A percentile compares a stretch with the other conserved stretches of the same genome.
These are phyloP conservation scores for Trissolcus basalis DNA, from an alignment of 1,140 invertebrate genomes.

Conservation along the genomic window DNA sequence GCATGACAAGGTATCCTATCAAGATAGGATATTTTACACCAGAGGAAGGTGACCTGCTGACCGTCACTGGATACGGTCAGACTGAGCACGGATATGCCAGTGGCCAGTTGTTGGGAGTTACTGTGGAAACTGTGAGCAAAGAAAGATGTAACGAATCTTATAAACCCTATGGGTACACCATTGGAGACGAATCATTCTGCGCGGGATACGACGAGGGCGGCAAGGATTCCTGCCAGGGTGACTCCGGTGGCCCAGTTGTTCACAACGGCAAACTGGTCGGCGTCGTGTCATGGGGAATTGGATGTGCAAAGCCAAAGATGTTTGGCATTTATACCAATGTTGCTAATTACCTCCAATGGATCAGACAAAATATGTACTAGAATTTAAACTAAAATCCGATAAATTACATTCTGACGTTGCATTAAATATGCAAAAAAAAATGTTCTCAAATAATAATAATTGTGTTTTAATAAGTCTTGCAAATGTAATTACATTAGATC, in stretches of 20 bases:
- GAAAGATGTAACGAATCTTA: slow-evolving; percentile 26
- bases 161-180: neutral
- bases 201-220: slow-evolving; percentile 43
- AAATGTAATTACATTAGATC: too few relatives aligned
- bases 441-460: too few relatives aligned
- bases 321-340: slow-evolving; percentile 81
- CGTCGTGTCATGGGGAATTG: slow-evolving; percentile 83
- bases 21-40: neutral
- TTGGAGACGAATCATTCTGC: slow-evolving; percentile 24
- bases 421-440: neutral
- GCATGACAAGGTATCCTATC: neutral
- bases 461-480: too few relatives aligned
- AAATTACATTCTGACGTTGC: neutral
- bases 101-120: slow-evolving; percentile 3
- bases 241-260: slow-evolving; percentile 81
- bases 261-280: slow-evolving; percentile 76
- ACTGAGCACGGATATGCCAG: slow-evolving; percentile 5
- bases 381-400: too few relatives aligned
- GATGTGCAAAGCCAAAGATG: slow-evolving; percentile 76
- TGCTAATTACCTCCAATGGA: slow-evolving; percentile 6
- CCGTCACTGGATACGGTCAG: slow-evolving; percentile 53
- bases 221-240: slow-evolving; percentile 80
- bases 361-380: neutral
- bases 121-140: slow-evolving; percentile 22
- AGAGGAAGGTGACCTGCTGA: neutral